These are phyloP conservation scores for Timandra comae DNA, from an alignment of 2,888 invertebrate genomes.

Conservation along the genomic window DNA sequence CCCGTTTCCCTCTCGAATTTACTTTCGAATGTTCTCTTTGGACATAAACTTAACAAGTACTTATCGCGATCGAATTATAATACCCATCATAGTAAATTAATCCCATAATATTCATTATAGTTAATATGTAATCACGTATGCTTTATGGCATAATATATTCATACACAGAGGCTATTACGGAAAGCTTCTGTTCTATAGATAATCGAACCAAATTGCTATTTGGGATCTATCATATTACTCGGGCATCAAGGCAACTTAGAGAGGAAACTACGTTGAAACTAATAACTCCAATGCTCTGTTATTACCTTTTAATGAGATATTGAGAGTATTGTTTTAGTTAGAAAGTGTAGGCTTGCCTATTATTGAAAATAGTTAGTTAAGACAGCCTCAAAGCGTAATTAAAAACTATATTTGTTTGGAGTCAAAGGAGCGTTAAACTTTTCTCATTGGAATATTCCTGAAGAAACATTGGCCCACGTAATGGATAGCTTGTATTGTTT, in stretches of 20 bases:
- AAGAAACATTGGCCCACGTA: constrained; percentile 62
- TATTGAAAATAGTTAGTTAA: constrained; percentile 49
- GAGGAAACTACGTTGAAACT: constrained; percentile 8
- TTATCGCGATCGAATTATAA: neutral
- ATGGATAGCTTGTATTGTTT: constrained; percentile 73
- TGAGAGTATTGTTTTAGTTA: neutral
- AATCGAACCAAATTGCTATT: constrained; percentile 13
- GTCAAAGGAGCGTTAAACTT: constrained; percentile 43
- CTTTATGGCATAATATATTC: constrained; percentile 1
- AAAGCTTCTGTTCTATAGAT: constrained; percentile 7
- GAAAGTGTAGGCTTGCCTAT: constrained; percentile 10
- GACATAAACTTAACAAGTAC: constrained; percentile 1
- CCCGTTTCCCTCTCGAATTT: constrained; percentile 26
- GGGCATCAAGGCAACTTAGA: constrained; percentile 7
- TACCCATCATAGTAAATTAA: neutral
- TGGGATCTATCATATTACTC: constrained; percentile 9
- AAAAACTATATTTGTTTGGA: constrained; percentile 66
- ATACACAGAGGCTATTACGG: constrained; percentile 1
- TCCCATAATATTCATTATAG: neutral
- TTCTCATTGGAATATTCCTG: constrained; percentile 65
- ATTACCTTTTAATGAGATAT: neutral
- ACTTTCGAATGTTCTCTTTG: constrained; percentile 11
- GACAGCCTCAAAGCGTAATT: constrained; percentile 48
- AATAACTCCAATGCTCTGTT: constrained; percentile 4
- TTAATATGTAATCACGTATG: neutral